Percentiles rank a stretch among this genome's conserved stretches.
Conservation (phyloP, 2,113 vertebrate species). For the Oryzias melastigma region DNA sequence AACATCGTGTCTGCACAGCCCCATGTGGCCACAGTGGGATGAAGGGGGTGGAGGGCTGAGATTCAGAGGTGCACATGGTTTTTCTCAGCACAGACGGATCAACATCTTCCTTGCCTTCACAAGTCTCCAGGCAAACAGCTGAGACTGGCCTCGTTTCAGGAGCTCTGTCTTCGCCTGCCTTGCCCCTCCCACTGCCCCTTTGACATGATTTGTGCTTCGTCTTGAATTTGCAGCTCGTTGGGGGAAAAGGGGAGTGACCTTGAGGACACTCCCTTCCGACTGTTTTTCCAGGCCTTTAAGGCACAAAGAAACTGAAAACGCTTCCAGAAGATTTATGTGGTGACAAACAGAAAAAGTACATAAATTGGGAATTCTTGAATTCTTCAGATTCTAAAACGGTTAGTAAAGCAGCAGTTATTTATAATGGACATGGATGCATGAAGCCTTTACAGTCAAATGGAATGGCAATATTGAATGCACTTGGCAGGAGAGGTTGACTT, state of each 20-base stretch:
- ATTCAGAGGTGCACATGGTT: constrained; percentile 59
- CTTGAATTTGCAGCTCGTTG: constrained; percentile 34
- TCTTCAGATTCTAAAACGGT: neutral
- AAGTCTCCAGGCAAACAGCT: constrained; percentile 72
- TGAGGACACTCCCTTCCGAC: constrained; percentile 12
- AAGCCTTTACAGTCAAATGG: constrained; percentile 4
- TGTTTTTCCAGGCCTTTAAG: neutral
- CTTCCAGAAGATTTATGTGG: constrained; percentile 1
- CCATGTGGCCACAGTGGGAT: constrained; percentile 53
- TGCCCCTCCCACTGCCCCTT: constrained; percentile 30
- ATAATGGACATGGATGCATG: neutral
- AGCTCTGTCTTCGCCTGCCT: constrained; percentile 25
- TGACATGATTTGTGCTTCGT: constrained; percentile 39
- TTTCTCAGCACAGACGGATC: constrained; percentile 53
- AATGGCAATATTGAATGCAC: neutral
- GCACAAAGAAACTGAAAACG: neutral
- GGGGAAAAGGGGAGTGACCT: constrained; percentile 26
- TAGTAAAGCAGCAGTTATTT: neutral
- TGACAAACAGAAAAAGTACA: too few relatives aligned
- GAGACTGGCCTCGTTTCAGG: constrained; percentile 54
- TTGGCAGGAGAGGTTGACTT: constrained; percentile 14
- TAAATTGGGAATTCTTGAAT: neutral
- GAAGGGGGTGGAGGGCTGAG: constrained; percentile 23
- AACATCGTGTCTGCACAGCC: constrained; percentile 41
- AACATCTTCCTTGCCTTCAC: constrained; percentile 56